Evolutionary conservation across 2,113 vertebrate genomes (phyloP).

Genomic region (Podarcis muralis): DNA sequence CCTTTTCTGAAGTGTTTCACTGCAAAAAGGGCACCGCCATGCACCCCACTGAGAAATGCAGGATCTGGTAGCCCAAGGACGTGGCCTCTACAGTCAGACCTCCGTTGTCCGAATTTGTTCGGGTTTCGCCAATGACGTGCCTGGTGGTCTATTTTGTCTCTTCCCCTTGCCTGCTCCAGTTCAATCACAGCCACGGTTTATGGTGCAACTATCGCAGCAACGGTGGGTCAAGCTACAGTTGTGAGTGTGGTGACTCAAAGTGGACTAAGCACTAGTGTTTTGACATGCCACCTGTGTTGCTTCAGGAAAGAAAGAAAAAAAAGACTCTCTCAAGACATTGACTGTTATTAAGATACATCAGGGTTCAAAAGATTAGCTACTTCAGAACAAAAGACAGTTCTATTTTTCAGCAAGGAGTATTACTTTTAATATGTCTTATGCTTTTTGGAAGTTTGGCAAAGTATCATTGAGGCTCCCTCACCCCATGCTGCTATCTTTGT

Average conservation of each 20-base stretch:
- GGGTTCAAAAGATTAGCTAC: constrained; percentile 64
- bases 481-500: neutral
- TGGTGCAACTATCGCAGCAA: constrained; percentile 1
- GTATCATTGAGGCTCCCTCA: neutral
- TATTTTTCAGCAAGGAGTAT: constrained; percentile 59
- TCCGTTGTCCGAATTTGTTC: neutral
- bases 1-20: constrained; percentile 90
- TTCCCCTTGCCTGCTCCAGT: neutral
- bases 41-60: constrained; percentile 87
- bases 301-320: neutral
- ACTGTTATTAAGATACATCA: constrained; percentile 71
- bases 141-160: constrained; percentile 12
- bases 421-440: constrained; percentile 20
- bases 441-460: neutral
- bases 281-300: neutral
- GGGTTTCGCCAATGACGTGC: constrained; percentile 40
- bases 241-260: accelerated
- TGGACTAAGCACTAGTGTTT: accelerated
- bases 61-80: constrained; percentile 85
- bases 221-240: neutral
- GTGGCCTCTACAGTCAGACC: neutral
- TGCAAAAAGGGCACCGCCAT: constrained; percentile 85
- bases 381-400: neutral
- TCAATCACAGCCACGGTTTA: constrained; percentile 48
- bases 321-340: constrained; percentile 61